Evolutionary conservation across 2,888 invertebrate genomes (phyloP).

Genomic region (Clunio marinus): DNA sequence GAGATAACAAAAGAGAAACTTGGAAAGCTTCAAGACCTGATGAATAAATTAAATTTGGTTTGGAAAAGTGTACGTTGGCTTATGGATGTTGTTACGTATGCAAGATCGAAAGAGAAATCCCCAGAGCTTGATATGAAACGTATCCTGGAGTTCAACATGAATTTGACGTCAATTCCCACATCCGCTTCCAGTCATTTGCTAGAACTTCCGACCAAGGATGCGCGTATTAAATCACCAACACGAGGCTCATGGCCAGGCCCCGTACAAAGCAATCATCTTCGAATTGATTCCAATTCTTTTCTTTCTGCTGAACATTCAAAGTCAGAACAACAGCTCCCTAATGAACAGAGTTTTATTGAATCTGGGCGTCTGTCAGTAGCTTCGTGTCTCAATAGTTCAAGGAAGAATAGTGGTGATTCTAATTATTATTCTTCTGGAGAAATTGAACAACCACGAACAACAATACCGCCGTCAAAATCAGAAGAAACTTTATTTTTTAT

Average conservation of each 20-base stretch:
- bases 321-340: constrained; percentile 70
- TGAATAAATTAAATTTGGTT: constrained; percentile 76
- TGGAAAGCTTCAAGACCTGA: constrained; percentile 75
- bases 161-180: constrained; percentile 43
- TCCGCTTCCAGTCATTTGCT: constrained; percentile 48
- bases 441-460: constrained; percentile 46
- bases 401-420: constrained; percentile 61
- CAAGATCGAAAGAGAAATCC: constrained; percentile 68
- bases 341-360: constrained; percentile 52
- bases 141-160: constrained; percentile 46
- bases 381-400: constrained; percentile 48
- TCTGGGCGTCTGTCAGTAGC: constrained; percentile 58
- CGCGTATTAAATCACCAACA: constrained; percentile 70
- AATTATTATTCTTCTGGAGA: constrained; percentile 52
- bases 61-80: constrained; percentile 97
- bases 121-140: constrained; percentile 49
- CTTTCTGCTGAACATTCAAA: constrained; percentile 68
- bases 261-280: constrained; percentile 58
- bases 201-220: constrained; percentile 58
- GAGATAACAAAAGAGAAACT: constrained; percentile 81
- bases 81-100: constrained; percentile 90
- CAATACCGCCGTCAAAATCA: constrained; percentile 72
- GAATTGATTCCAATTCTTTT: constrained; percentile 46
- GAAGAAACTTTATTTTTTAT: constrained; percentile 66
- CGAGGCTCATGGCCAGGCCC: constrained; percentile 86